Evolutionary conservation across 92 coral and sea anemone genomes (phyloP).

Genomic region (Micromussa lordhowensis): DNA sequence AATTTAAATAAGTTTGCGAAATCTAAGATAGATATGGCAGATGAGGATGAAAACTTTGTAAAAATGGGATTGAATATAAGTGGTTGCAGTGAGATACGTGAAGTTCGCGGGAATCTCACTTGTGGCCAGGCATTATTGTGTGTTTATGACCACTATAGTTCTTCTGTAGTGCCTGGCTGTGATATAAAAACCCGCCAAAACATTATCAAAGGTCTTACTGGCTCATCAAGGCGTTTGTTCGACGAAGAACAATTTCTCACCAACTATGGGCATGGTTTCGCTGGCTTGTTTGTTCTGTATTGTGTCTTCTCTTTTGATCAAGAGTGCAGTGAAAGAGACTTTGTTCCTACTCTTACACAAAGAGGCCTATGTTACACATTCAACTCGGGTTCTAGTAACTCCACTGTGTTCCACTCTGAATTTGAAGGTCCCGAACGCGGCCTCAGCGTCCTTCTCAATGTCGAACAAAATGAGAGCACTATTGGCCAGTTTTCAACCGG

Average conservation of each 20-base stretch:
- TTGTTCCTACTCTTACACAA: conserved; percentile 7
- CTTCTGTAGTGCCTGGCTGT: conserved; percentile 18
- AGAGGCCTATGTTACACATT: conserved; percentile 45
- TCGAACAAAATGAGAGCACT: conserved; percentile 24
- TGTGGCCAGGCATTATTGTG: conserved; percentile 65
- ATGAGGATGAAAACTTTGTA: conserved; percentile 17
- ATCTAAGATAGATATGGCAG: conserved; percentile 50
- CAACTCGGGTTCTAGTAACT: conserved; percentile 42
- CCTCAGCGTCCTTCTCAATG: conserved; percentile 16
- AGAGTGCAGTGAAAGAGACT: conserved; percentile 5
- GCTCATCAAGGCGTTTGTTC: conserved; percentile 21
- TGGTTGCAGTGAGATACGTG: conserved; percentile 49
- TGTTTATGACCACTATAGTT: not conserved
- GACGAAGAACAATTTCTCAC: conserved; percentile 25
- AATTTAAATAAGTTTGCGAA: conserved; percentile 52
- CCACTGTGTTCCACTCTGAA: not conserved
- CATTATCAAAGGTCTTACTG: not conserved
- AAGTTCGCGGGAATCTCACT: conserved; percentile 47
- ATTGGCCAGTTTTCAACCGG: conserved; percentile 42
- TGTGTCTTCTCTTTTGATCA: not conserved
- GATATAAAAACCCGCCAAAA: not conserved
- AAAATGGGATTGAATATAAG: conserved; percentile 48
- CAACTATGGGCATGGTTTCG: conserved; percentile 25
- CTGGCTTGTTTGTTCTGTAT: not conserved
- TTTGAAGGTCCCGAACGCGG: conserved; percentile 15